Base-by-base conservation (phyloP, 2,797 vertebrate genomes). In the Vipera ursinii region DNA sequence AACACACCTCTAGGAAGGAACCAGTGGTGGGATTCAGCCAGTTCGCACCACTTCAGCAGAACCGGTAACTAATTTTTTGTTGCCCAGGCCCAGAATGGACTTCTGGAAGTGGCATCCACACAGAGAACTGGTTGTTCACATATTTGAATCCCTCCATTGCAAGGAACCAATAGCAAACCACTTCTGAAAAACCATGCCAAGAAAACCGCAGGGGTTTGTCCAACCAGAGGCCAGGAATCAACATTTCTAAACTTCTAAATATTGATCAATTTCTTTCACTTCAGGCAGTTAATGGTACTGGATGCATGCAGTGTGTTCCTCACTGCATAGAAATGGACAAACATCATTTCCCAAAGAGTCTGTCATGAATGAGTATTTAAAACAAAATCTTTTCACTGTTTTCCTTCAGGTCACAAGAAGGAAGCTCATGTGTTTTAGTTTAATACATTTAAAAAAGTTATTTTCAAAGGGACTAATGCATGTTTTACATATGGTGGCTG, bases 391-490 rank as follows among this genome's bases (percentile, higher is more conserved):
- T 94, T 96, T 98, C 95, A 97, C 96, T 96, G 96, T 96, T 96
- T 97, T 97, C 95, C 97, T 98, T 97, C 95, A 97, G 97, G 97
- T 97, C 96, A 94, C 94, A 97, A 97, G 97, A 96, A 97, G 95
- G 93, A 97, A 86, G 95, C 95, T 98, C 97, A 98, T 97, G 96
- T 97, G 97, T 97, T 96, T 98, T 97, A 97, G 97, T 97, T 98
- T 98, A 98, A 98, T 97, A 96, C 96, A 98, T 97, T 97, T 97
- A 98, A 97, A 97, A 96, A 97, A 98, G 97, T 96, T 88, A 97
- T 97, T 98, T 98, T 98, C 97, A 98, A 98, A 98, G 97, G 97
- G 95, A 97, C 97, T 97, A 98, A 97, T 96, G 96, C 96, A 90
- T 90, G 95, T 97, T 96, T 97, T 97, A 97, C 96, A 96, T 96